Evolutionary conservation across 2,888 invertebrate species (phyloP).

Genomic region (Chalcosyrphus nemorum): DNA sequence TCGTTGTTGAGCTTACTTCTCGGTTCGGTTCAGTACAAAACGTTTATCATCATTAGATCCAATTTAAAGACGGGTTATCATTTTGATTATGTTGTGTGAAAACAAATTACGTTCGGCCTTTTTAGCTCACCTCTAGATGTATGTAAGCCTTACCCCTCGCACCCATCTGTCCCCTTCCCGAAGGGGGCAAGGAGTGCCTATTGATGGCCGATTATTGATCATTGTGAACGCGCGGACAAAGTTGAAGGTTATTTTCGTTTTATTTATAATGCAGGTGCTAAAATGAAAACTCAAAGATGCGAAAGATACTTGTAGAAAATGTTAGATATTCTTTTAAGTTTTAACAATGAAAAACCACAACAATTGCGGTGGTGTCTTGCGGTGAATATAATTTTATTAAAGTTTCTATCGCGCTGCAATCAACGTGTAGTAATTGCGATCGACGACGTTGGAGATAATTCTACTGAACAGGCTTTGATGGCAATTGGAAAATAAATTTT

Average conservation of each 20-base stretch:
- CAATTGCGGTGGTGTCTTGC: conserved; percentile 29
- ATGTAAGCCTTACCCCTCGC: background rate
- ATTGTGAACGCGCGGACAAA: conserved; percentile 56
- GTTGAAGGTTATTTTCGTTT: conserved; percentile 66
- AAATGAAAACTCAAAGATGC: conserved; percentile 30
- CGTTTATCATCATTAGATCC: conserved; percentile 82
- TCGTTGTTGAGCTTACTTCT: conserved; percentile 48
- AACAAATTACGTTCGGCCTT: conserved; percentile 81
- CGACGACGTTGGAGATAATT: conserved; percentile 23
- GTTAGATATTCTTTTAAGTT: conserved; percentile 34
- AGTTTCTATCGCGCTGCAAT: conserved; percentile 33
- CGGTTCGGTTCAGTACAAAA: conserved; percentile 75
- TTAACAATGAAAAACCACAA: conserved; percentile 59
- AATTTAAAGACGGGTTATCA: conserved; percentile 82
- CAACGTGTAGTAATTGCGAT: background rate
- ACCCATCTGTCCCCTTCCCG: too few species aligned
- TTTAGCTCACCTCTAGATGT: conserved; percentile 70
- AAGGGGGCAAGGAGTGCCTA: background rate
- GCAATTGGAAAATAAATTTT: conserved; percentile 58
- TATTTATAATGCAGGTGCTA: conserved; percentile 62
- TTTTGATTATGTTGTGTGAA: conserved; percentile 82
- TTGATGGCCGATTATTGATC: conserved; percentile 65
- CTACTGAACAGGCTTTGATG: conserved; percentile 31
- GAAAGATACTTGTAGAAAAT: background rate
- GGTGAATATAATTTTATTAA: conserved; percentile 64